Percentiles rank a stretch among this genome's conserved stretches.
Evolutionary conservation across 1,140 invertebrate species (phyloP).

Genomic region (Sesamia nonagrioides): DNA sequence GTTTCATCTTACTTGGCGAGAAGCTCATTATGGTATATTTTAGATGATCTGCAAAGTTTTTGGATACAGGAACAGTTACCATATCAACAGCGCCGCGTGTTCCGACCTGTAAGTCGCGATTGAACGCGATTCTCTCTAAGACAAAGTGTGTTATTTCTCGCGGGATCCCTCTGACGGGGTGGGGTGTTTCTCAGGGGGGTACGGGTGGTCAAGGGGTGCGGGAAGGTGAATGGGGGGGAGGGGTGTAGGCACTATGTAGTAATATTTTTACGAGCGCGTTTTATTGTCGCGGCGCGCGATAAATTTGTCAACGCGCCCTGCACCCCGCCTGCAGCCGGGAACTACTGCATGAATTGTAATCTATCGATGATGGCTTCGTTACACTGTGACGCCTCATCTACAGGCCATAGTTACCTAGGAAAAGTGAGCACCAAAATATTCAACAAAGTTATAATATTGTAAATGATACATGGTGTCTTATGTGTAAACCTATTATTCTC

Average conservation of each 20-base stretch:
- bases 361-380: constrained; percentile 30
- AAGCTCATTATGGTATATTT: too few relatives aligned
- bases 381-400: too few relatives aligned
- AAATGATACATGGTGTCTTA: too few relatives aligned
- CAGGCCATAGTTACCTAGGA: not conserved
- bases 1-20: too few relatives aligned
- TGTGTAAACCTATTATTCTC: too few relatives aligned
- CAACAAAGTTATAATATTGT: too few relatives aligned
- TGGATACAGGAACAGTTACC: too few relatives aligned
- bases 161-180: constrained; percentile 61
- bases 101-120: constrained; percentile 61
- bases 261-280: constrained; percentile 82
- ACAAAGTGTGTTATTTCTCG: constrained; percentile 85
- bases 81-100: constrained; percentile 44
- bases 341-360: constrained; percentile 39
- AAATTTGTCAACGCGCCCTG: constrained; percentile 78
- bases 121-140: constrained; percentile 74
- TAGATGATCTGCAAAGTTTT: too few relatives aligned
- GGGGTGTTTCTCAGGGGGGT: constrained; percentile 21
- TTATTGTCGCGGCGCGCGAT: constrained; percentile 75
- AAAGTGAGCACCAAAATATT: too few relatives aligned
- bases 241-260: constrained; percentile 57
- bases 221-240: too few relatives aligned
- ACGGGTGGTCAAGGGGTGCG: constrained; percentile 18
- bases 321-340: constrained; percentile 5